A percentile compares a stretch with the other conserved stretches of the same genome.
Conservation (phyloP, 2,797 vertebrate genomes). For the Chiloscyllium punctatum region DNA sequence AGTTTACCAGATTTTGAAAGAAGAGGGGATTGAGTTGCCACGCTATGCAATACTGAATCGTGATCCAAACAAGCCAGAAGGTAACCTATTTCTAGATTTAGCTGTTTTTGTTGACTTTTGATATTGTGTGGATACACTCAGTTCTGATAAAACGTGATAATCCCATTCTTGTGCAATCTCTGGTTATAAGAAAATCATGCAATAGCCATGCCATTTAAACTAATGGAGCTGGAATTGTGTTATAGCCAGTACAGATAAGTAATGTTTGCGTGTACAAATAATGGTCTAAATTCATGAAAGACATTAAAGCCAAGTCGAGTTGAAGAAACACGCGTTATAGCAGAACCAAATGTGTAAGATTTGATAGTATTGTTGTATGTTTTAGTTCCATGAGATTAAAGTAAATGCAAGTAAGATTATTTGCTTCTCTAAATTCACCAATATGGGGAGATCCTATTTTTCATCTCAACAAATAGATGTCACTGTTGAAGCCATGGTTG, state of each 20-base stretch:
- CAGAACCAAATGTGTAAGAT: neutral
- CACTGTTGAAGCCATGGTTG: neutral
- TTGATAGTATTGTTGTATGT: neutral
- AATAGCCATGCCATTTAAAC: too few species aligned
- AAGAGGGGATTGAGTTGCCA: slow-evolving; percentile 79
- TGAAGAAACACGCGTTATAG: too few species aligned
- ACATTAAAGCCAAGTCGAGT: too few species aligned
- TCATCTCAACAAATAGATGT: neutral
- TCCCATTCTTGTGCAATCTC: too few species aligned
- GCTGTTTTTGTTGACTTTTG: neutral
- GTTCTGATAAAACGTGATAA: too few species aligned
- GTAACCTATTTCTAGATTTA: slow-evolving; percentile 49
- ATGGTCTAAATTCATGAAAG: too few species aligned
- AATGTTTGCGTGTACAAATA: too few species aligned
- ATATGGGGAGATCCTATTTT: neutral
- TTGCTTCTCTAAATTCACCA: neutral
- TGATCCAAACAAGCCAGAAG: slow-evolving; percentile 78
- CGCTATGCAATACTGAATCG: slow-evolving; percentile 78
- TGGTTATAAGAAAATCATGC: too few species aligned
- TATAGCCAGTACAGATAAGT: too few species aligned
- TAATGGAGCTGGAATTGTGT: too few species aligned
- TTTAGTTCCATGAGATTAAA: neutral
- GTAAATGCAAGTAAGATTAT: neutral
- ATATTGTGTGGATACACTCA: neutral
- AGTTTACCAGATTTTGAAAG: slow-evolving; percentile 76